Conservation (phyloP, 2,888 invertebrate genomes). For the Malthinus flaveolus region DNA sequence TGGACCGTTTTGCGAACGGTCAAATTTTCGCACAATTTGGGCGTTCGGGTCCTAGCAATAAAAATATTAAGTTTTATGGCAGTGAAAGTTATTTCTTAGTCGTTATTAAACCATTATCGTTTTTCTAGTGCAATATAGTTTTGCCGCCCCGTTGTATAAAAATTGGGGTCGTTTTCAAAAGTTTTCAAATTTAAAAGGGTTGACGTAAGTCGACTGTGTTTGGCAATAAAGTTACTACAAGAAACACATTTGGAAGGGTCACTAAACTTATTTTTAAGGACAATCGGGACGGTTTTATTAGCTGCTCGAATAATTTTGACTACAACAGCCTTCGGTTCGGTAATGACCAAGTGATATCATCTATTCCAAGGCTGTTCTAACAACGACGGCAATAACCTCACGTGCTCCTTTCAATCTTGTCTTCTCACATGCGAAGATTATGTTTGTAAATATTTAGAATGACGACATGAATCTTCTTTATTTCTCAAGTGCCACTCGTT, state of each 20-base stretch:
- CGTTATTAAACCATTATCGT: neutral
- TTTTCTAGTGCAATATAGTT: neutral
- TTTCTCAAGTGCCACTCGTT: neutral
- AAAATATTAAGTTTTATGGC: slow-evolving; percentile 20
- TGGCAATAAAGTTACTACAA: slow-evolving; percentile 13
- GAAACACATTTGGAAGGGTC: slow-evolving; percentile 18
- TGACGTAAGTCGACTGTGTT: neutral
- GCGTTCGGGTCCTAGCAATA: neutral
- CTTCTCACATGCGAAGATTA: neutral
- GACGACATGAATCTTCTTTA: neutral
- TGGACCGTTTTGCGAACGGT: neutral
- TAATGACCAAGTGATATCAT: slow-evolving; percentile 29
- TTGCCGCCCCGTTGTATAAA: neutral
- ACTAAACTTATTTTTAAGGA: slow-evolving; percentile 30
- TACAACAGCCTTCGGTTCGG: slow-evolving; percentile 31
- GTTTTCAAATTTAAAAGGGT: neutral
- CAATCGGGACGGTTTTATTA: slow-evolving; percentile 24
- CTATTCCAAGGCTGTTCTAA: slow-evolving; percentile 32
- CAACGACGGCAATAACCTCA: slow-evolving; percentile 31
- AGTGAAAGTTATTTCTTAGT: slow-evolving; percentile 18
- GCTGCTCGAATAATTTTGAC: slow-evolving; percentile 32
- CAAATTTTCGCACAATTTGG: neutral
- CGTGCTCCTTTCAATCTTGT: slow-evolving; percentile 14
- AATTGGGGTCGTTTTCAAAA: neutral
- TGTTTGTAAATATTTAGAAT: slow-evolving; percentile 8